Base-by-base conservation (phyloP, 2,113 vertebrate species). In the Pampusana beccarii region DNA sequence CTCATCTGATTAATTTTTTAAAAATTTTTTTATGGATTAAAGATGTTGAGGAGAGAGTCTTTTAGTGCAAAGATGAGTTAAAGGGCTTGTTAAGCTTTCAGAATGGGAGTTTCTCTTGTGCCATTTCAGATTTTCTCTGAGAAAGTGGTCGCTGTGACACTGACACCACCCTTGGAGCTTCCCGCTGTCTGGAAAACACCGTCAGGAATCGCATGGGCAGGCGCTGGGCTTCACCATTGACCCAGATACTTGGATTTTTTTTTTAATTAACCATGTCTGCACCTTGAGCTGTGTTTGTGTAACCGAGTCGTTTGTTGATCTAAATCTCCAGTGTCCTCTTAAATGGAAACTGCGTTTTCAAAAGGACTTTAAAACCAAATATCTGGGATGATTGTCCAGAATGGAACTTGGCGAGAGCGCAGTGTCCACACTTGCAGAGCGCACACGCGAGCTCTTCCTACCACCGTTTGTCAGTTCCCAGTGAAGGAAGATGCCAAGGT, bases 401-500 rank as follows among this genome's bases (percentile, higher is more conserved):
- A 51, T 60, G 34, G 8, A 29, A 21, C 44, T 57, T 50, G 33
- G 6, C 46, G 16, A 9, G 36, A 75, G 54, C 4, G 3, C 1
- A 15, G 69, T 14, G 33, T 72, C 40, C 19, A 5, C 0, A 0
- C 24, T 38, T 60, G 65, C 25, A 31, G 40, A 42, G 28, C 8
- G 5, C 6, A 14, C 25, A 6, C 1, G 11, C 10, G 28, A 69
- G 56, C 9, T 0, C 31, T 82, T 83, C 16, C 46, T 69, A 2
- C 33, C 15, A 19, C 36, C 16, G 0, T 8, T 81, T 66, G 26
- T 62, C 60, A 38, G 31, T 28, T 54, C 40, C 85, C 33, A 26
- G 33, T 51, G 57, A 31, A 34, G 58, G 31, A 71, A 61, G 0
- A 12, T 62, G 70, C 19, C 81, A 11, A 19, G 28, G 3, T 42